Conservation (phyloP, 2,797 vertebrate species). For the Trematocara caparti region DNA sequence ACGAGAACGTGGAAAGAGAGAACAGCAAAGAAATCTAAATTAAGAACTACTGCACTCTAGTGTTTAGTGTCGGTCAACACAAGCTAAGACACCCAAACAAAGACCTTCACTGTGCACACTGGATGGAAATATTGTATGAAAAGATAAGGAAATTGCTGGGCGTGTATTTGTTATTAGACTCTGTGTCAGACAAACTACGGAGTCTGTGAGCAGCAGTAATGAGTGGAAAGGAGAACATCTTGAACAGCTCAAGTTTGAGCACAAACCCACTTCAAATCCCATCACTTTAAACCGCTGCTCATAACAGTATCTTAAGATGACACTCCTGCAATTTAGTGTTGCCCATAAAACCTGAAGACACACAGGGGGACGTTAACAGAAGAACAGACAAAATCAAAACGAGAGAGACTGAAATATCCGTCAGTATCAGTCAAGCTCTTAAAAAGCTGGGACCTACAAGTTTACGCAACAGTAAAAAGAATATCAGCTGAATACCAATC, state of each 20-base stretch:
- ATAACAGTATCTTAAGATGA: not conserved
- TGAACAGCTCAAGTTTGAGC: not conserved
- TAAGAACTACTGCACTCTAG: constrained; percentile 56
- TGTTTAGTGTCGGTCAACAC: constrained; percentile 37
- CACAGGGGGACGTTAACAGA: not conserved
- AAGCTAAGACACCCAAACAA: not conserved
- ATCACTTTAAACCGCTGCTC: not conserved
- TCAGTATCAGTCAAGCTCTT: not conserved
- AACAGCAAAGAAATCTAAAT: not conserved
- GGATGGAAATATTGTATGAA: not conserved
- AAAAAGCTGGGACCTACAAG: not conserved
- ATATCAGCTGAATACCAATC: not conserved
- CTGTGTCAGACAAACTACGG: not conserved
- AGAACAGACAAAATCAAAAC: not conserved
- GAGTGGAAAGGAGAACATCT: not conserved
- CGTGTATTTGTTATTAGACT: not conserved
- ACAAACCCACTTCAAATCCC: not conserved
- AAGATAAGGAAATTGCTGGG: not conserved
- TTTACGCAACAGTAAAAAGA: not conserved
- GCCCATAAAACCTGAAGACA: not conserved
- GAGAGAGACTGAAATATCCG: not conserved
- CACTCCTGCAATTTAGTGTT: not conserved
- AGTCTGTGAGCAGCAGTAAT: not conserved
- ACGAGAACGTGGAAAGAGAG: not conserved
- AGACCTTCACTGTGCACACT: not conserved